Evolutionary conservation across 2,797 vertebrate species (phyloP).

Genomic region (Dipus sagitta): DNA sequence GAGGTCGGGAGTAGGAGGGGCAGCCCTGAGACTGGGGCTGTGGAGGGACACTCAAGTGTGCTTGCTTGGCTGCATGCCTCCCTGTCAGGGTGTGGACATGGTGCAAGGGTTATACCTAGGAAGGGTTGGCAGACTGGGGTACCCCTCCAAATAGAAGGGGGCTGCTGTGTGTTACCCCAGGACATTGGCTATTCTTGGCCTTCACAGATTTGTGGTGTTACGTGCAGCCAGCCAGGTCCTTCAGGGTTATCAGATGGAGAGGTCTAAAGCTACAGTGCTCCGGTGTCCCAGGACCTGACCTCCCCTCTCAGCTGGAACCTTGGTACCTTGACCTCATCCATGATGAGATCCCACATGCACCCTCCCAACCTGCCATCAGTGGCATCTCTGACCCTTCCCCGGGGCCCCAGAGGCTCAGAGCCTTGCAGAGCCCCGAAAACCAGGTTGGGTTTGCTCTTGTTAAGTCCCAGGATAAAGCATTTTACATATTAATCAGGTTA

Average conservation of each 20-base stretch:
- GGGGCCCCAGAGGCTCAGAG: neutral
- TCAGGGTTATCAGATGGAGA: neutral
- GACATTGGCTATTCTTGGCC: neutral
- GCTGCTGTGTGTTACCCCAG: neutral
- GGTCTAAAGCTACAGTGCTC: neutral
- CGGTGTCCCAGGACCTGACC: neutral
- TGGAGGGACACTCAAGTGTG: neutral
- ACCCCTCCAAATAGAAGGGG: neutral
- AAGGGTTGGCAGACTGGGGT: neutral
- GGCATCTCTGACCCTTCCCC: neutral
- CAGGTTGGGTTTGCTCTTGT: conserved; percentile 66
- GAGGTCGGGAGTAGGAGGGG: neutral
- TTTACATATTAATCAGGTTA: conserved; percentile 84
- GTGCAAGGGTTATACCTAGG: no score
- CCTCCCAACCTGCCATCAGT: neutral
- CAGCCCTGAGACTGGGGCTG: neutral
- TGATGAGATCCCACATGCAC: neutral
- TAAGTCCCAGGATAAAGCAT: conserved; percentile 79
- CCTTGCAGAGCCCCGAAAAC: neutral
- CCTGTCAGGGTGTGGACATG: neutral
- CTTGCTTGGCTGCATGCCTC: neutral
- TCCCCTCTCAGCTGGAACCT: neutral
- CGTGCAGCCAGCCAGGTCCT: neutral
- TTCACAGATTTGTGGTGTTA: neutral
- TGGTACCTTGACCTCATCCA: neutral